Evolutionary conservation across 2,888 invertebrate genomes (phyloP).

Genomic region (Cantharis nigra): DNA sequence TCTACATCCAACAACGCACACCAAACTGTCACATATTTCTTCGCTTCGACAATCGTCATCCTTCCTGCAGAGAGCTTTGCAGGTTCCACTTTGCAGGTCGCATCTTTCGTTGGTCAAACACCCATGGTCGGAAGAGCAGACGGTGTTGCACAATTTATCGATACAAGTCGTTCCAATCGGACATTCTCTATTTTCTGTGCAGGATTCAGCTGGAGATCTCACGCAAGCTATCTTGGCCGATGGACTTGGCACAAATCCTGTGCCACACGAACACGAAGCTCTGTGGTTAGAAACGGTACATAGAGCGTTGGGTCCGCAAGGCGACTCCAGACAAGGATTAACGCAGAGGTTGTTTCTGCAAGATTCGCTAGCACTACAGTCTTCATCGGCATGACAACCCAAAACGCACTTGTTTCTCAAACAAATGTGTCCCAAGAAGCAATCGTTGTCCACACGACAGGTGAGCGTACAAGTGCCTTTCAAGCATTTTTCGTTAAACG

Average conservation of each 20-base stretch:
- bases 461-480: constrained; percentile 84
- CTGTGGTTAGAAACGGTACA: constrained; percentile 82
- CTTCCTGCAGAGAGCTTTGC: constrained; percentile 80
- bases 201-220: constrained; percentile 75
- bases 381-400: constrained; percentile 85
- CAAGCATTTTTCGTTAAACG: constrained; percentile 87
- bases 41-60: constrained; percentile 87
- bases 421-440: constrained; percentile 90
- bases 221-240: constrained; percentile 88
- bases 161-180: constrained; percentile 72
- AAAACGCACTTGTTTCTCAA: constrained; percentile 82
- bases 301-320: constrained; percentile 84
- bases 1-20: constrained; percentile 81
- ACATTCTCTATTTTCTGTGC: constrained; percentile 79
- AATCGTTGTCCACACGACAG: constrained; percentile 89
- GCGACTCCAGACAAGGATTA: constrained; percentile 75
- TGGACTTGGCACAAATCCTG: constrained; percentile 83
- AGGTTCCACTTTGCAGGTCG: constrained; percentile 69
- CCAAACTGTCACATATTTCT: constrained; percentile 82
- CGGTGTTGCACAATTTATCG: constrained; percentile 73
- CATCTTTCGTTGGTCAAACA: constrained; percentile 86
- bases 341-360: constrained; percentile 80
- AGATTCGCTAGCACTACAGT: constrained; percentile 83
- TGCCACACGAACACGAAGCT: constrained; percentile 78
- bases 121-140: constrained; percentile 75